These are phyloP conservation scores for Cinclus mexicanus DNA, from an alignment of 2,113 vertebrate genomes.

Conservation along the genomic window DNA sequence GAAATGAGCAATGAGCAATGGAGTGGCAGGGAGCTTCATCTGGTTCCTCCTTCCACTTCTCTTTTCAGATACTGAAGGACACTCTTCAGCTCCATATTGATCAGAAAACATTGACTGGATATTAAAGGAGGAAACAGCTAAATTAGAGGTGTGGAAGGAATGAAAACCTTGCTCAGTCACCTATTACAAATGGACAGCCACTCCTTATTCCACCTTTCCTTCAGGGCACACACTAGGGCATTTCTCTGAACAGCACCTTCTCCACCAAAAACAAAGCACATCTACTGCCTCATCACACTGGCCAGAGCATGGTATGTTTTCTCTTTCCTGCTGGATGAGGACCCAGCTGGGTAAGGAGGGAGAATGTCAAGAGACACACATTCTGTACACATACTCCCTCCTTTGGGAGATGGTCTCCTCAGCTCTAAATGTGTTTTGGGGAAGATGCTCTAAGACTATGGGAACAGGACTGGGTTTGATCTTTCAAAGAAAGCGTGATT, in stretches of 20 bases:
- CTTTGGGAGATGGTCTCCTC: neutral
- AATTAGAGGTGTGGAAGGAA: neutral
- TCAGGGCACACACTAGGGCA: neutral
- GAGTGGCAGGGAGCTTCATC: neutral
- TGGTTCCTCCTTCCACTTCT: neutral
- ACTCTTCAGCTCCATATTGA: neutral
- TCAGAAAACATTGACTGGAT: neutral
- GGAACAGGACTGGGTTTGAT: neutral
- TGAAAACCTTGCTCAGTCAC: neutral
- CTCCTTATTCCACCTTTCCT: neutral
- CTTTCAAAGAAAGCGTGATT: neutral
- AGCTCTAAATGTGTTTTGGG: neutral
- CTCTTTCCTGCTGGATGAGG: neutral
- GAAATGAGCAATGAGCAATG: neutral
- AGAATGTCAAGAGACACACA: neutral
- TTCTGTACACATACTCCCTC: neutral
- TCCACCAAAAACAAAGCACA: neutral
- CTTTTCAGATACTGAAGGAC: neutral
- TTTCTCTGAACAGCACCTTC: neutral
- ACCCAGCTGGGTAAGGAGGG: neutral
- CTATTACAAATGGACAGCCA: neutral
- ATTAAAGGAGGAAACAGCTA: neutral
- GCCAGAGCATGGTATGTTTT: neutral
- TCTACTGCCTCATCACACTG: rapidly evolving
- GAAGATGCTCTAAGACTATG: neutral